phyloP scores from a whole-genome alignment of 1,140 invertebrate genomes.

The Bombus superbus region DNA sequence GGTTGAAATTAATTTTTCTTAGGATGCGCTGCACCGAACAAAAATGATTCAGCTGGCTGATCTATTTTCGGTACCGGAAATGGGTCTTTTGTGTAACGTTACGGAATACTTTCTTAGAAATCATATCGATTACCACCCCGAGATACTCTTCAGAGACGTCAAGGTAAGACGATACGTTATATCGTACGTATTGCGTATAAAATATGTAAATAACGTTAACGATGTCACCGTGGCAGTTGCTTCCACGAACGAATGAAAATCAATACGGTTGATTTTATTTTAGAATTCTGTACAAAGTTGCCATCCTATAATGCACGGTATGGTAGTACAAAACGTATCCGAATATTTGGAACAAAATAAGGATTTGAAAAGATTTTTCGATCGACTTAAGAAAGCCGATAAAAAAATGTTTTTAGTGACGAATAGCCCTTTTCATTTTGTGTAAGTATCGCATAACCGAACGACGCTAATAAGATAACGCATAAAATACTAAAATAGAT shows the following conservation, averaged over 20 bases:
- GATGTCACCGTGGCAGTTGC: no score
- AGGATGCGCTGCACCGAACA: conserved; percentile 79
- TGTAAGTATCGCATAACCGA: conserved; percentile 87
- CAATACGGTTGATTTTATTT: conserved; percentile 66
- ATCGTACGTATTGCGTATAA: no score
- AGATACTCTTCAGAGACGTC: conserved; percentile 97
- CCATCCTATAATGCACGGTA: conserved; percentile 95
- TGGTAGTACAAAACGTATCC: conserved; percentile 90
- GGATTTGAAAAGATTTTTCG: conserved; percentile 89
- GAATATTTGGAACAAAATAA: conserved; percentile 92
- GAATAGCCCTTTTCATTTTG: conserved; percentile 98
- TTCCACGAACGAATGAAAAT: neutral
- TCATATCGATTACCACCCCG: conserved; percentile 96
- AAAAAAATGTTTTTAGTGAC: conserved; percentile 98
- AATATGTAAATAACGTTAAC: no score
- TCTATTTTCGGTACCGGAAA: conserved; percentile 98
- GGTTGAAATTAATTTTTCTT: conserved; percentile 15
- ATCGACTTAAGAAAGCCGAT: conserved; percentile 87
- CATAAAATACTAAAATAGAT: neutral
- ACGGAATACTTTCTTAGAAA: conserved; percentile 96
- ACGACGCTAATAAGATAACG: neutral
- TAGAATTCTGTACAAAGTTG: conserved; percentile 94
- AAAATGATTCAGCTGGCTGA: conserved; percentile 98
- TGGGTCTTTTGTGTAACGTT: conserved; percentile 95
- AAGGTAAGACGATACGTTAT: conserved; percentile 85